Evolutionary conservation across 2,888 invertebrate species (phyloP), one percentile per base, ranked within the genome.

Genomic region (Ceraclea dissimilis): DNA sequence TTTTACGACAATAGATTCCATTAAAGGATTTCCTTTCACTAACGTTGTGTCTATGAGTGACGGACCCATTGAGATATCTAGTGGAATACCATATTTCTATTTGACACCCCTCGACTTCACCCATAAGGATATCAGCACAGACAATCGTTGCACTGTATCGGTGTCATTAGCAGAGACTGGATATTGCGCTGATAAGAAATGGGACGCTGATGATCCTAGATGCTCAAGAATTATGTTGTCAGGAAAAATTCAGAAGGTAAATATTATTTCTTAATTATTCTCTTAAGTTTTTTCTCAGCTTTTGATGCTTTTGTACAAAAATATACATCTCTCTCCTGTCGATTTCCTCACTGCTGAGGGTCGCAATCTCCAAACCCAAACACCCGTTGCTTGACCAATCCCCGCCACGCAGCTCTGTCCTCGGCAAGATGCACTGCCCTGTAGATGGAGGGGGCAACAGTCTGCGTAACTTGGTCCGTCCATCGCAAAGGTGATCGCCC

Each of bases 191-290:
- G 66, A 67, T 6, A 71, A 84, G 61, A 68, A 77, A 49, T 81
- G 76, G 64, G 88, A 90, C 67, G 82, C 88, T 0, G 86, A 89
- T 72, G 88, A 88, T 69, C 89, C 89, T 0, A 74, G 87, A 44
- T 90, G 89, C 73, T 85, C 86, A 2, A 79, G 87, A 64, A 76
- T 88, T 2, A 82, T 87, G 66, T 71, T 90, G 1, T 78, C 82
- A 16, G 89, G 89, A 49, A 79, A 75, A 66, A 79, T 88, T 67
- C 73, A 79, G 65, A 77, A 79, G 76, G 88, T 87, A 18, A 26
- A 26, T 10, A 26, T 26, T 10, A n/a, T 22, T 21, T 34, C 43
- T 26, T 26, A 26, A 6, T 10, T 26, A 26, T 26, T 4, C 26
- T 10, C 10, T 26, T 26, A 6, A 26, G 10, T 26, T 26, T 26